Percentiles rank a stretch among this genome's conserved stretches.
These are phyloP conservation scores for Sesia bembeciformis DNA, from an alignment of 2,888 invertebrate species.

Conservation along the genomic window DNA sequence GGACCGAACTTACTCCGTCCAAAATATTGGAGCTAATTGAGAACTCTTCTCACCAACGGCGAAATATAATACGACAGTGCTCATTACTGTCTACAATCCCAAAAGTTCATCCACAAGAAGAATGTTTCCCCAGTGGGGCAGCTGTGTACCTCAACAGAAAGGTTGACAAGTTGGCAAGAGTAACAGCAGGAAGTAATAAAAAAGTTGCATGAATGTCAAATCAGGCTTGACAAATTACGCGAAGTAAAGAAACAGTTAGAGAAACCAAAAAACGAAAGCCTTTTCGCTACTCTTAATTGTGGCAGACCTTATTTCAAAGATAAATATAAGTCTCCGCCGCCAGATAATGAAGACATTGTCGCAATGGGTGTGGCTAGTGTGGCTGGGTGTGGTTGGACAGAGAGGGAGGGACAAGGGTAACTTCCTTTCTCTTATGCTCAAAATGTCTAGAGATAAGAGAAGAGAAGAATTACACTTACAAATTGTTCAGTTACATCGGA, in stretches of 20 bases:
- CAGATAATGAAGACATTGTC: constrained; percentile 76
- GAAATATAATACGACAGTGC: background rate
- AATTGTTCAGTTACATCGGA: constrained; percentile 7
- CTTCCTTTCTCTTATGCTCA: constrained; percentile 62
- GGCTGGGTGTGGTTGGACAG: too few relatives aligned
- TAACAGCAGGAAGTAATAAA: constrained; percentile 35
- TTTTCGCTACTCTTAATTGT: constrained; percentile 45
- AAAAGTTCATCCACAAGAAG: background rate
- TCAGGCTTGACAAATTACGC: constrained; percentile 27
- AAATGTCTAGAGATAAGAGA: constrained; percentile 33
- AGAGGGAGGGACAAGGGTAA: constrained; percentile 68
- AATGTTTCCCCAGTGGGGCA: constrained; percentile 18
- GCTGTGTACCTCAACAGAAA: constrained; percentile 49
- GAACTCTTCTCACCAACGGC: background rate
- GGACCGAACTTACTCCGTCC: constrained; percentile 1
- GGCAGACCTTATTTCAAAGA: constrained; percentile 82
- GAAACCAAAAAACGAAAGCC: constrained; percentile 12
- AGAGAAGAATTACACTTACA: constrained; percentile 18
- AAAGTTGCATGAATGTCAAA: constrained; percentile 42
- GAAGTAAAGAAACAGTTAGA: constrained; percentile 7
- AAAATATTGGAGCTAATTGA: constrained; percentile 14
- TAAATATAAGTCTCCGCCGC: constrained; percentile 55
- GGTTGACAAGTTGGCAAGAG: constrained; percentile 33
- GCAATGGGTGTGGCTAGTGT: constrained; percentile 39
- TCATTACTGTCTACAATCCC: background rate